These are phyloP conservation scores for Musca vetustissima DNA, from an alignment of 1,140 invertebrate species.

Conservation along the genomic window DNA sequence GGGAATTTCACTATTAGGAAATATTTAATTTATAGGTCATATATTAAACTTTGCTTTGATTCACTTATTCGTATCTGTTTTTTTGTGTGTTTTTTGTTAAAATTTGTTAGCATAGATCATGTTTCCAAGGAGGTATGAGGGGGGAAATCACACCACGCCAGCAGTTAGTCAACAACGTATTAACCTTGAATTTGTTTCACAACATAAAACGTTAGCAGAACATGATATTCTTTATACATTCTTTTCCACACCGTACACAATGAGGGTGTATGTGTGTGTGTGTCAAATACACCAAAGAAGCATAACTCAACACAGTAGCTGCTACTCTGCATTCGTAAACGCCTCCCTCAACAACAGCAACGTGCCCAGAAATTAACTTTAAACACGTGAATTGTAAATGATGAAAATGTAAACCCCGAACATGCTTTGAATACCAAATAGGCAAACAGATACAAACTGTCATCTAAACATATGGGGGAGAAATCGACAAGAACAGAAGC, in stretches of 20 bases:
- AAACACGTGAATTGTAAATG: conserved; percentile 17
- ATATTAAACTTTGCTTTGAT: not conserved
- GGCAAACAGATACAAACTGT: not conserved
- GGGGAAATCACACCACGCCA: too few species aligned
- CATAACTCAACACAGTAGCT: not conserved
- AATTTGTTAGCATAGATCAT: conserved; percentile 5
- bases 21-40: not conserved
- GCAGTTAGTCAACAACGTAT: not conserved
- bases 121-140: not conserved
- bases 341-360: not conserved
- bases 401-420: conserved; percentile 6
- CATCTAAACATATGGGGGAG: too few species aligned
- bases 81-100: too few species aligned
- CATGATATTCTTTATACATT: too few species aligned
- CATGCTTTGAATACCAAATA: conserved; percentile 7
- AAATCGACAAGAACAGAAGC: too few species aligned
- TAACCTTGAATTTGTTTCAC: conserved; percentile 8
- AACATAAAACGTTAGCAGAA: not conserved
- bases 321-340: conserved; percentile 1
- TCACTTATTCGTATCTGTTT: too few species aligned
- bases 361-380: not conserved
- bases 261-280: not conserved
- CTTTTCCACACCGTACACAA: not conserved
- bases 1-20: not conserved
- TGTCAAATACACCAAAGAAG: not conserved